Evolutionary conservation across 1,140 invertebrate genomes (phyloP), one percentile per base, ranked within the genome.

Genomic region (Bicyclus anynana): DNA sequence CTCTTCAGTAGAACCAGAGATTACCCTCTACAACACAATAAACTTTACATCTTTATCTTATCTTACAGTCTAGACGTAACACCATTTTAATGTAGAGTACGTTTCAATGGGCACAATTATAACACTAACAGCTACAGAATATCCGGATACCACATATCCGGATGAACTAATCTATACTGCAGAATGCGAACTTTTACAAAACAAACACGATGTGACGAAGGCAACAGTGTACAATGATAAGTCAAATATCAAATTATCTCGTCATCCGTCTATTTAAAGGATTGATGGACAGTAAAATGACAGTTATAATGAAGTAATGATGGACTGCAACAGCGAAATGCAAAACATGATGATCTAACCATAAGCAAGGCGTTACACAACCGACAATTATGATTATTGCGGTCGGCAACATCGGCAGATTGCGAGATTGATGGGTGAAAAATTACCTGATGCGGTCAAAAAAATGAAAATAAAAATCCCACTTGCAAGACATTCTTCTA

Each of bases 341-440:
- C 66, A 74, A 76, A 76, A 67, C 53, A 67, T 49, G 47, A 59
- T 68, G 68, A 73, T 75, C 62, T 72, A 72, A 82, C 68, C 65
- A 51, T 58, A 65, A 42, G 38, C 33, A 44, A 16, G 35, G 69
- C 50, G 59, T 80, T 79, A 73, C 67, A 70, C 70, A 76, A 78
- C 59, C 38, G 40, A 59, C 55, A 76, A 83, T 77, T 83, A 77
- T 67, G 54, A 67, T 56, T 56, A 53, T 48, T 77, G 66, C 63
- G 67, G 69, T 68, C 67, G 37, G 66, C 51, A 67, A 65, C 55
- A 65, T 69, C 58, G 53, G 57, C 42, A 57, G 60, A 72, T 81
- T 74, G 61, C 62, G 33, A 69, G 56, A 60, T 59, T 50, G 29
- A 52, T 61, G 48, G 48, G 55, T 44, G 61, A 57, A 67, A 62